Percentiles rank a stretch among this genome's conserved stretches.
Conservation (phyloP, 2,113 vertebrate species). For the Isichthys henryi region DNA sequence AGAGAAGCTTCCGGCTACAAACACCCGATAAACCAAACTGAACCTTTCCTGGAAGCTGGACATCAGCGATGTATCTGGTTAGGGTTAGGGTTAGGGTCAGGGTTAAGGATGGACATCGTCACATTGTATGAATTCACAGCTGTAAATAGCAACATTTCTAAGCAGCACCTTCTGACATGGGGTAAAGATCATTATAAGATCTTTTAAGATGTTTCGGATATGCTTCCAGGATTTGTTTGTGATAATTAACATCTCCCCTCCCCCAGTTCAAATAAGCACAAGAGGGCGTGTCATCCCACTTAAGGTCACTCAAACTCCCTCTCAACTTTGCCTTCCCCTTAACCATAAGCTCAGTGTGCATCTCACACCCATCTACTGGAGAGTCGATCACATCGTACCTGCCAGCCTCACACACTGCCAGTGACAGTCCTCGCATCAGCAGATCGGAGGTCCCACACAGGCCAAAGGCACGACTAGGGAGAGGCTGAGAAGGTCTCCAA, state of each 20-base stretch:
- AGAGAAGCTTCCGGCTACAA: not conserved
- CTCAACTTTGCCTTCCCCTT: constrained; percentile 43
- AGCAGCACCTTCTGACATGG: not conserved
- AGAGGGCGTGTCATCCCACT: constrained; percentile 49
- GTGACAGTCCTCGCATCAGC: not conserved
- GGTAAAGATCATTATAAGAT: not conserved
- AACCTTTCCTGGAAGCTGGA: not conserved
- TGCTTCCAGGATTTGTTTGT: not conserved
- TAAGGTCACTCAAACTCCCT: constrained; percentile 40
- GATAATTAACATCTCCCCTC: not conserved
- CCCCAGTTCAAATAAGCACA: constrained; percentile 5
- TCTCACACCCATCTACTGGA: constrained; percentile 34
- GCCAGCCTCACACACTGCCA: not conserved
- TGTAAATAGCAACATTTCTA: not conserved
- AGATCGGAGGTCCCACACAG: not conserved
- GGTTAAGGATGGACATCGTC: not conserved
- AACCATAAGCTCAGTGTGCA: constrained; percentile 45
- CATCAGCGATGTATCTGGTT: not conserved
- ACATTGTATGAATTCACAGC: not conserved
- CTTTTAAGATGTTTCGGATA: not conserved
- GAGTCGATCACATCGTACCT: constrained; percentile 23
- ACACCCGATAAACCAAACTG: not conserved
- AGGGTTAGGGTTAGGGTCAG: not conserved
- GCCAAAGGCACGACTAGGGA: not conserved
- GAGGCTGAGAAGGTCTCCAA: not conserved